phyloP scores from a whole-genome alignment of 2,888 invertebrate genomes.

The Aphrophora alni region DNA sequence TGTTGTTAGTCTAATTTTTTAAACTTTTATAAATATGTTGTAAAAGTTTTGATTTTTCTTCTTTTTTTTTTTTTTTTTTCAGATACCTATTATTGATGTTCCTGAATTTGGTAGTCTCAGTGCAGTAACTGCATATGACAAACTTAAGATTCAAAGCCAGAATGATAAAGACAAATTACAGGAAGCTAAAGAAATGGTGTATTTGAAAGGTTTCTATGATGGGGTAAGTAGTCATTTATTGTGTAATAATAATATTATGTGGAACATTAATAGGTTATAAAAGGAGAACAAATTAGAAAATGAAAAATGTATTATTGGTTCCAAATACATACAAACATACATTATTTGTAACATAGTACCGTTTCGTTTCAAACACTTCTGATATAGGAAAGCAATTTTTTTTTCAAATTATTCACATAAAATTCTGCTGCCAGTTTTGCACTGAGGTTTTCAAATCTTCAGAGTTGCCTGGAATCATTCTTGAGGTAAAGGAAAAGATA shows the following conservation, averaged over 20 bases:
- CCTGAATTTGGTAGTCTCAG: slow-evolving; percentile 87
- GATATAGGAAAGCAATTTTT: too few species aligned
- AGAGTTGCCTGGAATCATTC: too few species aligned
- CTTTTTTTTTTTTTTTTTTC: slow-evolving; percentile 25
- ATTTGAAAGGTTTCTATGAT: slow-evolving; percentile 95
- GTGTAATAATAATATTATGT: background rate
- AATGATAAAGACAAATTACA: slow-evolving; percentile 93
- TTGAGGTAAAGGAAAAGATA: too few species aligned
- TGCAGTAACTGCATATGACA: slow-evolving; percentile 84
- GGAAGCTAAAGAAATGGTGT: slow-evolving; percentile 96
- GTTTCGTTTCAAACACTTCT: background rate
- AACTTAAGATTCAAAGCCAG: slow-evolving; percentile 95
- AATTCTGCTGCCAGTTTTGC: too few species aligned
- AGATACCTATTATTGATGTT: slow-evolving; percentile 87
- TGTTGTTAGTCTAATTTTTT: too few species aligned
- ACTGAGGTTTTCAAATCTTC: too few species aligned
- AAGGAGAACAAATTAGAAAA: too few species aligned
- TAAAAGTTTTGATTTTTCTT: too few species aligned
- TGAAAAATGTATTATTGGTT: too few species aligned
- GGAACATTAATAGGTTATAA: background rate
- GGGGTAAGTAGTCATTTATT: slow-evolving; percentile 63
- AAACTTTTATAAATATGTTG: too few species aligned
- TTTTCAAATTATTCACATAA: too few species aligned
- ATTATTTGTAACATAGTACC: too few species aligned
- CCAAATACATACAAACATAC: background rate